A percentile compares a stretch with the other conserved stretches of the same genome.
Evolutionary conservation across 1,140 invertebrate genomes (phyloP).

Genomic region (Mesaphorura yosii): DNA sequence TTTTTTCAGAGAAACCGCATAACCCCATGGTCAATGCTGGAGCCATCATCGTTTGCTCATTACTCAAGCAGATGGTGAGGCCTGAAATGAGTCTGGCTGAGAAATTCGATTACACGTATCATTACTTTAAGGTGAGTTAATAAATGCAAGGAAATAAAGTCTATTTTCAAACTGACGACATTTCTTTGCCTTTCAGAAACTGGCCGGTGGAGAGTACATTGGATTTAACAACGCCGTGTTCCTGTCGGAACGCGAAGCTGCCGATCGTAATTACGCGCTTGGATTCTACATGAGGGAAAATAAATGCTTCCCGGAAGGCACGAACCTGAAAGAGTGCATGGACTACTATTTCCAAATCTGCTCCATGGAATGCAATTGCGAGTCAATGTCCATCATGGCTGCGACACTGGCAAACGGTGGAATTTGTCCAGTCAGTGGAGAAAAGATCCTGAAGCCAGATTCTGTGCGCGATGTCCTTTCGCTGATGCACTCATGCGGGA

Average conservation of each 20-base stretch:
- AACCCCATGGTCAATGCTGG: constrained; percentile 98
- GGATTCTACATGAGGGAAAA: constrained; percentile 97
- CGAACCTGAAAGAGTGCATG: constrained; percentile 80
- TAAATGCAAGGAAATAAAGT: neutral
- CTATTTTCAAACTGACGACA: neutral
- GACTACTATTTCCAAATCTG: constrained; percentile 98
- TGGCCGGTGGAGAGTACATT: constrained; percentile 80
- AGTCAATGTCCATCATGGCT: constrained; percentile 83
- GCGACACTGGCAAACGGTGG: constrained; percentile 93
- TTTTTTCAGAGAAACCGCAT: constrained; percentile 91
- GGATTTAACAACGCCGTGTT: constrained; percentile 96
- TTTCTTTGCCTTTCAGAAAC: constrained; percentile 52
- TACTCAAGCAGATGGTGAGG: constrained; percentile 70
- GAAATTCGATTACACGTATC: constrained; percentile 73
- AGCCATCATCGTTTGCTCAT: constrained; percentile 79
- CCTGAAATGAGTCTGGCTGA: constrained; percentile 77
- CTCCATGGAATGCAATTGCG: constrained; percentile 88
- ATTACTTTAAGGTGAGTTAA: constrained; percentile 52
- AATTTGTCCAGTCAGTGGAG: constrained; percentile 89
- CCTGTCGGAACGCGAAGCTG: constrained; percentile 77
- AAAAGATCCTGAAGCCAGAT: constrained; percentile 75
- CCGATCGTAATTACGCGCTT: constrained; percentile 91
- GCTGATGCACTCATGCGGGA: constrained; percentile 55
- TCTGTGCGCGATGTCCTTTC: constrained; percentile 50
- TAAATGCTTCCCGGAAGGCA: constrained; percentile 83